Evolutionary conservation across 2,888 invertebrate species (phyloP), one percentile per base, ranked within the genome.

Genomic region (Chloromyia formosa): DNA sequence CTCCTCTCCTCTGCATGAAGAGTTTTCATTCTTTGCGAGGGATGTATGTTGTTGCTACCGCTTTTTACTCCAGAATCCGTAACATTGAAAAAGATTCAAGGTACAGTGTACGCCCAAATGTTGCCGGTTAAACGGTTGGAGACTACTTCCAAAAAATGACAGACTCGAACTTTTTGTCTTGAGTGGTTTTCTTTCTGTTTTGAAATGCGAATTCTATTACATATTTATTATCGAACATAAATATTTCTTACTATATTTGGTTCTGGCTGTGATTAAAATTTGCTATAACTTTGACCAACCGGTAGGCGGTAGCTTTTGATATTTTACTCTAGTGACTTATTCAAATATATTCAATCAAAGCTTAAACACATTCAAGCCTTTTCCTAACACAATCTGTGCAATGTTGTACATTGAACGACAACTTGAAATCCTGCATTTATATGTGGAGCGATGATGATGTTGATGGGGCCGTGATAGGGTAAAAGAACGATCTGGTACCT

Each of bases 381-480:
- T 60, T 22, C 16, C 22, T 14, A 22, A 23, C 12, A 60, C 7
- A 60, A 12, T 23, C 60, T 12, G 23, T 60, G 60, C 49, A 7
- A 2, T 49, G 49, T n/a, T 5, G 49, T 49, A 49, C 10, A 56
- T 22, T 56, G 18, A 22, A 56, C 2, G 16, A 56, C 1, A 16
- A 56, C 56, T 10, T 56, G 56, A 56, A 56, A 49, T n/a, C 49
- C 49, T 49, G 49, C 49, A 49, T 49, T n/a, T 49, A 49, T 49
- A 10, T 49, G 60, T 56, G 58, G 72, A 76, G 69, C 75, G 69
- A 73, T 76, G 76, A 76, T 76, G 74, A 76, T 76, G 66, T 60
- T 61, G 68, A 73, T 74, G 73, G 58, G 74, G 62, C 20, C 49
- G 56, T 35, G 56, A 40, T 71, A 71, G 40, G 27, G 66, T 66